Conservation (phyloP, 1,140 invertebrate species). For the Melitaea cinxia region DNA sequence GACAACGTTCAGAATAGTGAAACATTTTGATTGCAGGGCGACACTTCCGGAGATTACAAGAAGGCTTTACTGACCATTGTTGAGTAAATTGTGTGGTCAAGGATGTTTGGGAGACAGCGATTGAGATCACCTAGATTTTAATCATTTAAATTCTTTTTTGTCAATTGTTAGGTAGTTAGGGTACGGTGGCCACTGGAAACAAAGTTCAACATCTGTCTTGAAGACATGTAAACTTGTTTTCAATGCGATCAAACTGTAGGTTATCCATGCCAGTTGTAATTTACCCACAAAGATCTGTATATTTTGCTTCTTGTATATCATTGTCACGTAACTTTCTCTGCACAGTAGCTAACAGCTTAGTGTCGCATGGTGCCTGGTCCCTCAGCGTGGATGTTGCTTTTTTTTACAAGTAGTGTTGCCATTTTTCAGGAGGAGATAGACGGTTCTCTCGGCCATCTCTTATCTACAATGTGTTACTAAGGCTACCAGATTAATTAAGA, state of each 20-base stretch:
- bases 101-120: conserved; percentile 51
- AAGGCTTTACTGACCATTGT: conserved; percentile 91
- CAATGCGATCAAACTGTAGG: conserved; percentile 43
- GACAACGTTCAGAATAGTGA: conserved; percentile 54
- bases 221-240: conserved; percentile 31
- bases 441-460: conserved; percentile 82
- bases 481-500: conserved; percentile 47
- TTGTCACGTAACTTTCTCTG: conserved; percentile 64
- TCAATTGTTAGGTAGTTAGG: conserved; percentile 70
- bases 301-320: conserved; percentile 67
- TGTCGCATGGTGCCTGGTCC: conserved; percentile 55
- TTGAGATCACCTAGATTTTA: conserved; percentile 51
- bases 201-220: conserved; percentile 9
- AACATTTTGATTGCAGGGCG: conserved; percentile 86
- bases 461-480: conserved; percentile 83
- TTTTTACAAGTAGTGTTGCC: conserved; percentile 69
- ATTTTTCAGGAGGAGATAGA: conserved; percentile 81
- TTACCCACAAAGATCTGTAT: conserved; percentile 72
- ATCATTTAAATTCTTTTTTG: conserved; percentile 59
- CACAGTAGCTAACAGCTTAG: conserved; percentile 72
- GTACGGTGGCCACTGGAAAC: conserved; percentile 35
- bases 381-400: conserved; percentile 45
- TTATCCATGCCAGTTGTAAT: conserved; percentile 55
- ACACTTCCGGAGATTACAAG: conserved; percentile 96
- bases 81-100: conserved; percentile 82